Evolutionary conservation across 1,140 invertebrate genomes (phyloP), one percentile per base, ranked within the genome.

Genomic region (Laupala kohalensis): DNA sequence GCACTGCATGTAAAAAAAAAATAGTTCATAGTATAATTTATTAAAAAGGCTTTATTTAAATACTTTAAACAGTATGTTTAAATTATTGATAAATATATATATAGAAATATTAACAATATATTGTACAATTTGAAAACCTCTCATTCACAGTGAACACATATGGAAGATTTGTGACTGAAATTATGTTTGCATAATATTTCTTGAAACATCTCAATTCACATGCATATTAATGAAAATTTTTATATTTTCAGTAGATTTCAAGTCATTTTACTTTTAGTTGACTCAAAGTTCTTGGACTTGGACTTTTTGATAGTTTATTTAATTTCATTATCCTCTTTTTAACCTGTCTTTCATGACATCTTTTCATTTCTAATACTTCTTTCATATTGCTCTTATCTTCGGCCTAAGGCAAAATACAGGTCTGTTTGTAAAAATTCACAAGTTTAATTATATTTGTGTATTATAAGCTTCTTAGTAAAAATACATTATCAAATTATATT

Each of bases 361-460:
- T 85, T 79, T 94, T 94, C 88, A 94, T 93, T 81, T 95, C 93
- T 70, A 94, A 81, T 70, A 96, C 92, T 81, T 94, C 92, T 78
- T 94, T 94, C 91, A 95, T 95, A 81, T 96, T 92, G 81, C 94
- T 91, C 76, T 93, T 93, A 74, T 95, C 92, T 78, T 93, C 91
- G 74, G 94, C 92, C 92, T 95, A 77, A 6, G 84, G 80, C 72
- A 77, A 73, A 76, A 76, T 73, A 74, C 53, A 72, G 63, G 73
- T 6, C 5, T n/a, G 19, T 5, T 64, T 4, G n/a, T n/a, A n/a
- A n/a, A 53, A 53, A 9, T 13, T 53, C 1, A 13, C 37, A 53
- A 13, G 37, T 53, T 9, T 53, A 53, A 53, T 53, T 53, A 1
- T 53, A 19, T 53, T 53, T 19, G 1, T 2, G 37, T 53, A 19